Evolutionary conservation across 2,888 invertebrate species (phyloP).

Genomic region (Lepas anatifera): DNA sequence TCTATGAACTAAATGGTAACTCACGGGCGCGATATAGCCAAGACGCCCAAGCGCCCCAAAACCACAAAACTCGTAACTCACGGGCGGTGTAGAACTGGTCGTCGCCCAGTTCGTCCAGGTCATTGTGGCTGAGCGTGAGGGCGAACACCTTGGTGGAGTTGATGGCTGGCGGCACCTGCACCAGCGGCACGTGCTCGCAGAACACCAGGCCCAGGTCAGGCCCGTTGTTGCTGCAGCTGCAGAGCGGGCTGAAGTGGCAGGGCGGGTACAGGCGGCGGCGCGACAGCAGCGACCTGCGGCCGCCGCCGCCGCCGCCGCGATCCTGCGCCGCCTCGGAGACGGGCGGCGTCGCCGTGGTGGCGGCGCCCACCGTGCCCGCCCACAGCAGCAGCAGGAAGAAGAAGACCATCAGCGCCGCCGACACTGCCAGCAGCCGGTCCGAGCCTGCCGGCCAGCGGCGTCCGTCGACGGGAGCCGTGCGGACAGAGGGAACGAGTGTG

Average conservation of each 20-base stretch:
- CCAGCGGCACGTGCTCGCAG: slow-evolving; percentile 22
- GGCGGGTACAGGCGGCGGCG: background rate
- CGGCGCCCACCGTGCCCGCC: background rate
- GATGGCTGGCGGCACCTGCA: slow-evolving; percentile 19
- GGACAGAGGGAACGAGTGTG: too few species aligned
- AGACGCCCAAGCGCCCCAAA: too few species aligned
- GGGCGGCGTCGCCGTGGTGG: background rate
- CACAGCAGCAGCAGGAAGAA: background rate
- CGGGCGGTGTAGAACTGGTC: slow-evolving; percentile 21
- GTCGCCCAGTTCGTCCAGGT: slow-evolving; percentile 18
- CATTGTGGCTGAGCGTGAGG: slow-evolving; percentile 21
- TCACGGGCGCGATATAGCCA: too few species aligned
- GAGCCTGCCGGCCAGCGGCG: background rate
- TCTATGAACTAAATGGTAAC: too few species aligned
- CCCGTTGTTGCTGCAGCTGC: slow-evolving; percentile 22
- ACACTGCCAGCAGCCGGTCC: background rate
- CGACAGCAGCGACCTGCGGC: background rate
- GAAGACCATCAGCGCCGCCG: background rate
- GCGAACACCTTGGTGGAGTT: slow-evolving; percentile 23
- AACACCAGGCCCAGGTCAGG: slow-evolving; percentile 23
- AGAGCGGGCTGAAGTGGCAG: slow-evolving; percentile 16
- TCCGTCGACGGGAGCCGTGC: too few species aligned
- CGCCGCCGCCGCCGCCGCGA: background rate
- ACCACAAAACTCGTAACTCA: slow-evolving; percentile 16
- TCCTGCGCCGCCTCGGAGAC: background rate